Evolutionary conservation across 2,113 vertebrate species (phyloP).

Genomic region (Nycticryphes semicollaris): DNA sequence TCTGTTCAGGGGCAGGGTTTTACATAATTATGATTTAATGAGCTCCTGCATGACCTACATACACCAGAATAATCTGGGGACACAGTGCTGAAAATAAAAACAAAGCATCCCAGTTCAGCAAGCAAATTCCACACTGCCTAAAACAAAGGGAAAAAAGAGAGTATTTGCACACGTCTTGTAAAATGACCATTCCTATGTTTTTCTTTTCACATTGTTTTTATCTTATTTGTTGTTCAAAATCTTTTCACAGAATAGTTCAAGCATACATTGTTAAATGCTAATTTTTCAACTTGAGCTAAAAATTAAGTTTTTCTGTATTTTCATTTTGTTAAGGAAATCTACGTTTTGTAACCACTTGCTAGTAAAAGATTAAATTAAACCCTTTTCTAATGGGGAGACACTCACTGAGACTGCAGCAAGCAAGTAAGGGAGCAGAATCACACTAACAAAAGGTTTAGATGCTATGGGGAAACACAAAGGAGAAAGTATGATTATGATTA

Average conservation of each 20-base stretch:
- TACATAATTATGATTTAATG: conserved; percentile 21
- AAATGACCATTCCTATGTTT: background rate
- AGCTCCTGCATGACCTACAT: conserved; percentile 35
- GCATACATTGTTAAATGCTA: background rate
- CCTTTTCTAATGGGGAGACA: background rate
- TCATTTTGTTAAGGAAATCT: background rate
- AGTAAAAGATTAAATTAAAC: background rate
- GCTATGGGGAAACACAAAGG: background rate
- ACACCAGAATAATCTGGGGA: conserved; percentile 29
- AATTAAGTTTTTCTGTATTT: background rate
- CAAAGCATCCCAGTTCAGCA: background rate
- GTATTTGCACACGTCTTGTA: background rate
- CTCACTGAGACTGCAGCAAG: background rate
- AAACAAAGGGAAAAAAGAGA: background rate
- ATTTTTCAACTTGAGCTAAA: background rate
- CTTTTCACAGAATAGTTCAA: background rate
- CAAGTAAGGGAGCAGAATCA: background rate
- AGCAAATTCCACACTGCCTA: background rate
- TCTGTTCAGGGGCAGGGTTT: background rate
- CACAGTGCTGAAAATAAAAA: background rate
- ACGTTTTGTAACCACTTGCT: background rate
- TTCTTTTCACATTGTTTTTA: background rate
- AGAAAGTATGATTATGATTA: background rate
- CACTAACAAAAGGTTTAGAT: background rate
- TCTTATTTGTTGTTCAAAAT: background rate